Conservation (phyloP, 2,888 invertebrate species). For the Griposia aprilina region DNA sequence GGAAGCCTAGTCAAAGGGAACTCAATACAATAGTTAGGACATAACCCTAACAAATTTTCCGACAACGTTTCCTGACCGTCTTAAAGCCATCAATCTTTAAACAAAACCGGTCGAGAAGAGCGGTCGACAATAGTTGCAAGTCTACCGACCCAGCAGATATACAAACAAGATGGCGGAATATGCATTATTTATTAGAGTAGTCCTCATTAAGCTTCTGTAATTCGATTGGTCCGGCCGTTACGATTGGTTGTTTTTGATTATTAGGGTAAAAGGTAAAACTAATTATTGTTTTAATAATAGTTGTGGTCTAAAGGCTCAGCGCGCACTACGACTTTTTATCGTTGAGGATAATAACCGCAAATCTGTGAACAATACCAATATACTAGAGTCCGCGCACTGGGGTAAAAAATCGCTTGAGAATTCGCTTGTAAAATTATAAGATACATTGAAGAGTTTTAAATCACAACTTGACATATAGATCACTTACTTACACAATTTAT, state of each 20-base stretch:
- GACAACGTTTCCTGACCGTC: conserved; percentile 8
- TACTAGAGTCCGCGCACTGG: no score
- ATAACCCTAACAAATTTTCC: conserved; percentile 20
- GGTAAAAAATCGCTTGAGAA: no score
- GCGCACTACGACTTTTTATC: no score
- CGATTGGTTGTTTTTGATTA: conserved; percentile 5
- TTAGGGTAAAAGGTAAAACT: background rate
- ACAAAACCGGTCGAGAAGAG: conserved; percentile 16
- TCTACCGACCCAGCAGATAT: background rate
- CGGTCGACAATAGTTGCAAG: background rate
- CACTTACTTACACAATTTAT: no score
- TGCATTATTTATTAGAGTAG: conserved; percentile 40
- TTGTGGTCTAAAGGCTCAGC: background rate
- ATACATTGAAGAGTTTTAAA: no score
- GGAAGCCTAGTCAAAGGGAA: background rate
- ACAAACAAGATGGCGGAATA: conserved; percentile 36
- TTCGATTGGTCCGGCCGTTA: conserved; percentile 1
- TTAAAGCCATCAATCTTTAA: conserved; percentile 8
- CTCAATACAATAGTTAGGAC: background rate
- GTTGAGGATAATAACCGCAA: no score
- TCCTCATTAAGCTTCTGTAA: conserved; percentile 33
- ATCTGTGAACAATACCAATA: no score
- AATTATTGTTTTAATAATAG: background rate
- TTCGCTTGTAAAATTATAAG: no score
- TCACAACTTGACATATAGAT: no score